Conservation (phyloP, 1,140 invertebrate species). For the Pectinophora gossypiella region DNA sequence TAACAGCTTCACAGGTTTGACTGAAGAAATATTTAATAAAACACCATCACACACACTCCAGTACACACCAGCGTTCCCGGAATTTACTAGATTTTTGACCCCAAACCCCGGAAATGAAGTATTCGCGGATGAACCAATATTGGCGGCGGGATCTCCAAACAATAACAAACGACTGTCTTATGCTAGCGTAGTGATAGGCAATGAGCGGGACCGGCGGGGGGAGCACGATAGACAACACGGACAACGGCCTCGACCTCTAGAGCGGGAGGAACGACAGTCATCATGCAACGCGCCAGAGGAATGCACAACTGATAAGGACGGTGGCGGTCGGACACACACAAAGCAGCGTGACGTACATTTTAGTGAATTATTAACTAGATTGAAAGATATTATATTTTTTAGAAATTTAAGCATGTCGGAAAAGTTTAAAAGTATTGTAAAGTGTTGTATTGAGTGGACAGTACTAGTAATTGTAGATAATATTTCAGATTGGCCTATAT, state of each 20-base stretch:
- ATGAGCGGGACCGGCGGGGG: too few relatives aligned
- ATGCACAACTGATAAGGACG: too few relatives aligned
- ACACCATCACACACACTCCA: background rate
- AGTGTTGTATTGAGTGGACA: conserved; percentile 16
- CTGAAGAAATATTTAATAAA: background rate
- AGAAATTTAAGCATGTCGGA: background rate
- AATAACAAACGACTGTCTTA: background rate
- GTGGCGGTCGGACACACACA: too few relatives aligned
- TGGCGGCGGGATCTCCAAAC: background rate
- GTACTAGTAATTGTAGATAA: conserved; percentile 14
- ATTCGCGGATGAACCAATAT: background rate
- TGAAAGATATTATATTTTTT: conserved; percentile 14
- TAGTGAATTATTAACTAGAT: conserved; percentile 1
- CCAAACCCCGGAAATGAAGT: background rate
- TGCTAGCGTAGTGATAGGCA: too few relatives aligned
- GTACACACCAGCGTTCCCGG: background rate
- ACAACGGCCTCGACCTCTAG: too few relatives aligned
- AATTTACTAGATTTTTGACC: background rate
- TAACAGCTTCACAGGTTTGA: background rate
- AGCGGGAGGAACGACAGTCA: too few relatives aligned
- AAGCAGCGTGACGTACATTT: background rate
- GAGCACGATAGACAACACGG: too few relatives aligned
- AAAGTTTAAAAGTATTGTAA: conserved; percentile 10
- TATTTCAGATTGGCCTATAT: conserved; percentile 19
- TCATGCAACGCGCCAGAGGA: too few relatives aligned